Evolutionary conservation across 2,888 invertebrate species (phyloP).

Genomic region (Polymixis flavicincta): DNA sequence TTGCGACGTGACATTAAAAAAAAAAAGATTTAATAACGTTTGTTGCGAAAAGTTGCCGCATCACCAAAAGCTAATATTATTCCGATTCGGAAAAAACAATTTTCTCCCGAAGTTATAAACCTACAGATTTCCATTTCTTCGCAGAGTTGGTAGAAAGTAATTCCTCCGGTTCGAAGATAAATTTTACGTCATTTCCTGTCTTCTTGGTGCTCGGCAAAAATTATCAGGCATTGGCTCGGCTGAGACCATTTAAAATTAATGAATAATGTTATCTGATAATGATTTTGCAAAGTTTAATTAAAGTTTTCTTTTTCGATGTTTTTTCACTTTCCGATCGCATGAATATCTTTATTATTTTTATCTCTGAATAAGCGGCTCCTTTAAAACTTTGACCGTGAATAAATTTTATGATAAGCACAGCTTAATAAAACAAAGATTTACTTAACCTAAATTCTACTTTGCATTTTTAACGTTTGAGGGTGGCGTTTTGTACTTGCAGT

Average conservation of each 20-base stretch:
- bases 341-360: constrained; percentile 86
- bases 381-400: constrained; percentile 80
- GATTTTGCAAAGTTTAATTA: constrained; percentile 89
- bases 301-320: constrained; percentile 84
- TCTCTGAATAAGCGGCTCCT: constrained; percentile 78
- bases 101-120: constrained; percentile 87
- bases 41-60: constrained; percentile 79
- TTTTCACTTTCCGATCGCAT: constrained; percentile 84
- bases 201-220: constrained; percentile 85
- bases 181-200: constrained; percentile 89
- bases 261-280: constrained; percentile 90
- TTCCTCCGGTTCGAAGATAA: constrained; percentile 87
- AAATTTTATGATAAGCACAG: constrained; percentile 73
- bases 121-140: constrained; percentile 88
- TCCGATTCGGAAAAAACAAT: constrained; percentile 86
- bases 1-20: constrained; percentile 66
- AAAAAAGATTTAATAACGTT: constrained; percentile 78
- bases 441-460: constrained; percentile 60
- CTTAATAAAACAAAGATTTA: constrained; percentile 60
- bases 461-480: constrained; percentile 47
- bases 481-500: constrained; percentile 18
- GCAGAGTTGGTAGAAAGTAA: constrained; percentile 87
- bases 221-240: constrained; percentile 87
- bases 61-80: constrained; percentile 84
- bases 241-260: constrained; percentile 89